phyloP scores from a whole-genome alignment of 2,888 invertebrate genomes.

The Nemapogon koenigi region DNA sequence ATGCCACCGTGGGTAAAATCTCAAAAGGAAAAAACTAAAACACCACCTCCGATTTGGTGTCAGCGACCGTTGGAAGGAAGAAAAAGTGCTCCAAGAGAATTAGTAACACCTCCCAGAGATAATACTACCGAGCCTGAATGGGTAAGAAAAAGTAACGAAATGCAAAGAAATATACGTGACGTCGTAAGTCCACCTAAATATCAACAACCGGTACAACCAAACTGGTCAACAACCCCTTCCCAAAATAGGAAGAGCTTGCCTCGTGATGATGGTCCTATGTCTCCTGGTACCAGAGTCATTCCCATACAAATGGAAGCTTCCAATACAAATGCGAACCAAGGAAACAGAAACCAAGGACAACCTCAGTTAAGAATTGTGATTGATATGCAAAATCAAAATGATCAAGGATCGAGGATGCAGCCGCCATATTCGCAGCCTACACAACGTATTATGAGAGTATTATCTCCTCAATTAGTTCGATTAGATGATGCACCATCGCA shows the following conservation, averaged over 20 bases:
- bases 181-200: slow-evolving; percentile 51
- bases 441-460: slow-evolving; percentile 59
- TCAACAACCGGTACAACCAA: slow-evolving; percentile 43
- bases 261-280: slow-evolving; percentile 32
- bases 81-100: slow-evolving; percentile 40
- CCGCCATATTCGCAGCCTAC: slow-evolving; percentile 48
- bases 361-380: slow-evolving; percentile 54
- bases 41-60: slow-evolving; percentile 54
- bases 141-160: slow-evolving; percentile 49
- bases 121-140: slow-evolving; percentile 42
- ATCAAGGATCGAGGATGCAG: slow-evolving; percentile 21
- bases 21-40: slow-evolving; percentile 56
- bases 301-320: slow-evolving; percentile 72
- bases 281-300: slow-evolving; percentile 60
- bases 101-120: slow-evolving; percentile 47
- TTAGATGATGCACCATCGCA: slow-evolving; percentile 42
- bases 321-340: slow-evolving; percentile 35
- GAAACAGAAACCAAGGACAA: slow-evolving; percentile 31
- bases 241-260: slow-evolving; percentile 53
- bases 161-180: slow-evolving; percentile 42
- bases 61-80: slow-evolving; percentile 44
- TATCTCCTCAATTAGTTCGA: slow-evolving; percentile 59
- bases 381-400: slow-evolving; percentile 43
- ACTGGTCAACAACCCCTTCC: slow-evolving; percentile 53
- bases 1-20: slow-evolving; percentile 55